Base-by-base conservation (phyloP, 92 coral and sea anemone genomes). In the Virgularia gustaviana region DNA sequence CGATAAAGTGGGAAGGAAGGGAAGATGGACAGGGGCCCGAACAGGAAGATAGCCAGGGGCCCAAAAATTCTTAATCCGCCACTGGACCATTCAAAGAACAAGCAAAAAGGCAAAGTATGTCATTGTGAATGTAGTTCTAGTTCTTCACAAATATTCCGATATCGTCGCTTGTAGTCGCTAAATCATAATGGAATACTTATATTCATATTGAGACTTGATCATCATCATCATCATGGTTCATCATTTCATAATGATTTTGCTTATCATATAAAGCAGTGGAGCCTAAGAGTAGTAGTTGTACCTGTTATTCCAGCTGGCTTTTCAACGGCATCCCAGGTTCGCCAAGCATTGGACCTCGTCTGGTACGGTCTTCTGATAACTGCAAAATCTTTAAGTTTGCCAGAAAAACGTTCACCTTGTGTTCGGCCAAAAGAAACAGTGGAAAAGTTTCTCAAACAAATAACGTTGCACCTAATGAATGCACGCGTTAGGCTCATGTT, bases 251-350 rank as follows among this genome's bases (percentile, higher is more conserved):
- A 28, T 25, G 32, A 18, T 15, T 36, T 31, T 67, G 2, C 11
- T 42, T 0, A 4, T 0, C 8, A 51, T 28, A 16, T n/a, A 15
- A 29, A 70, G 1, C 11, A 24, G 12, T 6, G 59, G 18, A 72
- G 8, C 74, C n/a, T n/a, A n/a, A 55, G 16, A 19, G 2, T 0
- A 32, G 10, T 49, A 27, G 9, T 6, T 35, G 18, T 63, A 94
- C 99, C 99, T 47, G 96, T 94, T 16, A 89, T 72, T 9, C 99
- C 99, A 6, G 88, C 88, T 22, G 99, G 88, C 78, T 83, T 94
- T 15, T 80, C 78, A 9, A 87, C 87, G 0, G 94, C 90, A 28
- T 89, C 97, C 99, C 99, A 94, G 24, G 99, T 81, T 41, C 99
- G 71, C 99, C 99, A 94, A 44, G 61, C 44, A 57, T 91, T 80